phyloP scores from a whole-genome alignment of 2,797 vertebrate species.

The Bucorvus abyssinicus region DNA sequence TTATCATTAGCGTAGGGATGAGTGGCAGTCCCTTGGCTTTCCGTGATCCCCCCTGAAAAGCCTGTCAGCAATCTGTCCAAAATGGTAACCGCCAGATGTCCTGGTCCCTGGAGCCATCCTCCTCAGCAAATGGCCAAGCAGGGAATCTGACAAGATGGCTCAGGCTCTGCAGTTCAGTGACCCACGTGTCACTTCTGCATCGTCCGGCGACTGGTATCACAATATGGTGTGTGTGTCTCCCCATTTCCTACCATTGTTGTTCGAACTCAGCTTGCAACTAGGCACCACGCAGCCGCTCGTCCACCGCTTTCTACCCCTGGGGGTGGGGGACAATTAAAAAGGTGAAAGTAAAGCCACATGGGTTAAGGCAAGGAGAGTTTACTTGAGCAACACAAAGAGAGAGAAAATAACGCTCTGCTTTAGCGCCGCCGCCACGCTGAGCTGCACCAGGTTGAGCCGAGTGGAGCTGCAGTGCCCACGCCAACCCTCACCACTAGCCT shows the following conservation, averaged over 20 bases:
- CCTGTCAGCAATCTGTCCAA: not conserved
- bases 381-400: too few species aligned
- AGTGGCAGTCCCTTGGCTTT: not conserved
- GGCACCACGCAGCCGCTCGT: too few species aligned
- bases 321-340: too few species aligned
- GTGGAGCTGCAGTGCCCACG: too few species aligned
- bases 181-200: not conserved
- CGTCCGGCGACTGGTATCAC: not conserved
- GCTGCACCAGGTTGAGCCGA: too few species aligned
- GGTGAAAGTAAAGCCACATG: too few species aligned
- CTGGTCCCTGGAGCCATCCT: not conserved
- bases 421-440: too few species aligned
- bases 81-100: not conserved
- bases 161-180: not conserved
- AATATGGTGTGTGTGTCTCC: not conserved
- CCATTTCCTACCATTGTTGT: not conserved
- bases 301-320: too few species aligned
- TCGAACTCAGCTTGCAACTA: too few species aligned
- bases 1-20: not conserved
- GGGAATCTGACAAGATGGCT: not conserved
- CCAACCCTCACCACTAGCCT: too few species aligned
- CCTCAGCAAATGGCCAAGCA: not conserved
- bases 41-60: not conserved
- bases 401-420: too few species aligned
- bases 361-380: too few species aligned